Conservation (phyloP, 2,888 invertebrate genomes). For the Temnothorax ravouxi region DNA sequence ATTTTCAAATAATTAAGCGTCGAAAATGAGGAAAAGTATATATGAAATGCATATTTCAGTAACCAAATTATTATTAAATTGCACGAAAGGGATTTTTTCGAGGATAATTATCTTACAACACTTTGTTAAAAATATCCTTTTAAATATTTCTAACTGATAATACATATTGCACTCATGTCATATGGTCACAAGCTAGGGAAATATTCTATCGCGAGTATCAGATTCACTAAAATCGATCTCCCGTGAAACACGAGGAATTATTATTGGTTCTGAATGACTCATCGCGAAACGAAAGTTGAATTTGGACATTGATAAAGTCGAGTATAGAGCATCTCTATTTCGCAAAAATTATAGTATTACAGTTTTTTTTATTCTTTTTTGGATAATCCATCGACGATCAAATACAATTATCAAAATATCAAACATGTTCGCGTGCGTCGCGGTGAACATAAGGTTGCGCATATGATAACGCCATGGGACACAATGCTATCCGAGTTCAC, state of each 20-base stretch:
- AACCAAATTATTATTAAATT: background rate
- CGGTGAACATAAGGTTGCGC: slow-evolving; percentile 54
- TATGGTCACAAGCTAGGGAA: background rate
- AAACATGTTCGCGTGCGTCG: slow-evolving; percentile 64
- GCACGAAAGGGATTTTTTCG: background rate
- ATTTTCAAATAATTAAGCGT: slow-evolving; percentile 6
- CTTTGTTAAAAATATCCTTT: background rate
- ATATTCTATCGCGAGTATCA: background rate
- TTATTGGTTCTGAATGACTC: slow-evolving; percentile 3
- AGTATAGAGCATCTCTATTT: background rate
- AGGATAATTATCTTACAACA: background rate
- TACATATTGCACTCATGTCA: background rate
- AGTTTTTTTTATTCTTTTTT: slow-evolving; percentile 40
- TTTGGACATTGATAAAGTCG: slow-evolving; percentile 11
- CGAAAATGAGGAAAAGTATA: background rate
- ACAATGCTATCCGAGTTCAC: slow-evolving; percentile 60
- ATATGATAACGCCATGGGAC: slow-evolving; percentile 40
- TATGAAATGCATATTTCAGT: background rate
- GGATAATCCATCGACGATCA: slow-evolving; percentile 55
- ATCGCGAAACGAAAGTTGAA: slow-evolving; percentile 8
- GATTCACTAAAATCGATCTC: background rate
- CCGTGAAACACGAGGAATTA: background rate
- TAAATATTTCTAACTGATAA: background rate
- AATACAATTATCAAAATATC: slow-evolving; percentile 73
- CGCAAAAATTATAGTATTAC: slow-evolving; percentile 48